These are phyloP conservation scores for Thymallus thymallus DNA, from an alignment of 2,113 vertebrate genomes.

Conservation along the genomic window DNA sequence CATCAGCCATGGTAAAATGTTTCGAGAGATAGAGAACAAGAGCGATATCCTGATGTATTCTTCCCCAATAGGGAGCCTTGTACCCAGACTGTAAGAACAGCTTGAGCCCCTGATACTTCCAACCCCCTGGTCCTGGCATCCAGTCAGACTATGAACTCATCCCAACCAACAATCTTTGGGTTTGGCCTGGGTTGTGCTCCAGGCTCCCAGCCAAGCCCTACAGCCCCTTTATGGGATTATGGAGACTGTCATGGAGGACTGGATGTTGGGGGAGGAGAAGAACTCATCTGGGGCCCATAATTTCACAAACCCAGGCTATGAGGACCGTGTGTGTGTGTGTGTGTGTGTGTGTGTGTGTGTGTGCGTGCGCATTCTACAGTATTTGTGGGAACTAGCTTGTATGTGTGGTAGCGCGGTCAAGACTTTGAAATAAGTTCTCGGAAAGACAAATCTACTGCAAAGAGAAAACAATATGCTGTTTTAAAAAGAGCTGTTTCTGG, in stretches of 20 bases:
- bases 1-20: constrained; percentile 2
- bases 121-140: constrained; percentile 52
- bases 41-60: constrained; percentile 40
- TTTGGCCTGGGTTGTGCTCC: constrained; percentile 37
- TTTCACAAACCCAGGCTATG: background rate
- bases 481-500: constrained; percentile 9
- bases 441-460: background rate
- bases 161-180: too few relatives aligned
- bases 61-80: background rate
- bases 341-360: too few relatives aligned
- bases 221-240: constrained; percentile 58
- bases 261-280: constrained; percentile 54
- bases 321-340: too few relatives aligned
- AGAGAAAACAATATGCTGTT: background rate
- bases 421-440: background rate
- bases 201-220: constrained; percentile 49
- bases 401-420: background rate
- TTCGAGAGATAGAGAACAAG: background rate
- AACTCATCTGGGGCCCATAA: background rate
- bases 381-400: background rate
- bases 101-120: constrained; percentile 7
- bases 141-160: constrained; percentile 58
- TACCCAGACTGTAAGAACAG: constrained; percentile 24
- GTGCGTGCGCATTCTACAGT: background rate
- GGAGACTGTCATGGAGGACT: constrained; percentile 55